phyloP scores from a whole-genome alignment of 2,888 invertebrate genomes.

The Ischnura elegans region DNA sequence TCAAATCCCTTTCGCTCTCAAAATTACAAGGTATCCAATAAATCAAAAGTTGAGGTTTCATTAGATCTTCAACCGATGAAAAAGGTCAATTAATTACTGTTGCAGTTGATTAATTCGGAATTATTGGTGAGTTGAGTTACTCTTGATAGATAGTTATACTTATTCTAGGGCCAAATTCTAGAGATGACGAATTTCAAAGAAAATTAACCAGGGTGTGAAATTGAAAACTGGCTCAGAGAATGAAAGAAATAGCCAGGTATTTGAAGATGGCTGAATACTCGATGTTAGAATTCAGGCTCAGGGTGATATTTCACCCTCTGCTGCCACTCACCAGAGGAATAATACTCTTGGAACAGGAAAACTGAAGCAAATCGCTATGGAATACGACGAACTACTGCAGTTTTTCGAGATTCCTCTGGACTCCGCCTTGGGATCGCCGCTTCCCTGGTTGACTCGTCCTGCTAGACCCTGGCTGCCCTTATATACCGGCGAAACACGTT shows the following conservation, averaged over 20 bases:
- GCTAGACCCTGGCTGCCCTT: background rate
- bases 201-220: background rate
- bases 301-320: background rate
- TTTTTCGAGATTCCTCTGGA: slow-evolving; percentile 11
- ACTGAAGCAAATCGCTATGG: slow-evolving; percentile 4
- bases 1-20: too few species aligned
- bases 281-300: background rate
- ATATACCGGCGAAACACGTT: background rate
- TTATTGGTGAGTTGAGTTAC: too few species aligned
- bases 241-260: background rate
- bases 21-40: too few species aligned
- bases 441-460: slow-evolving; percentile 15
- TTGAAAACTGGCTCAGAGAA: background rate
- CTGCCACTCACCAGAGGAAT: slow-evolving; percentile 33
- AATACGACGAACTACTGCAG: slow-evolving; percentile 26
- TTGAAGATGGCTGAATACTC: background rate
- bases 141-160: too few species aligned
- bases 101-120: too few species aligned
- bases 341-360: background rate
- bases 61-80: too few species aligned
- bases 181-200: too few species aligned
- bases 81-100: too few species aligned
- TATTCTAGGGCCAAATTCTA: too few species aligned
- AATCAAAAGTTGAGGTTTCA: too few species aligned
- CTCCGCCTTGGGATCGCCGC: slow-evolving; percentile 27